Base-by-base conservation (phyloP, 1,140 invertebrate species). In the Melanaphis sacchari region DNA sequence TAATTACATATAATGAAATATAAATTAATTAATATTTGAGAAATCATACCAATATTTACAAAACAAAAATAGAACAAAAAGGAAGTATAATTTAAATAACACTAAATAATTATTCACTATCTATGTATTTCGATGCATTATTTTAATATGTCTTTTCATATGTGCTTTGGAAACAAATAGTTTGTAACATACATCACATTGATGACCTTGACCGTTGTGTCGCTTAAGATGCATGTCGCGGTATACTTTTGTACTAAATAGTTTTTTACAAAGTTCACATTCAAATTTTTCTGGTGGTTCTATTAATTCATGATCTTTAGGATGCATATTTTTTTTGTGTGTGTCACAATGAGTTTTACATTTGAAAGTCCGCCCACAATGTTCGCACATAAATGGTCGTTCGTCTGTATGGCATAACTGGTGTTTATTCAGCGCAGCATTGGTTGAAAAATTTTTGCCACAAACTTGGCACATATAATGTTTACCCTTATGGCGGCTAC, bases 331-430 rank as follows among this genome's bases (percentile, higher is more conserved):
- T 31, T 93, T 93, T 49, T 40, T 93, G 15, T 93, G 91, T 0
- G 91, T 93, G n/a, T 93, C 91, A 54, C 91, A 93, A 41, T 93
- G 91, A 54, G 91, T 94, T 54, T 93, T 92, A n/a, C 90, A 94
- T n/a, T 94, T 94, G 94, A 97, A 97, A 4, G 96, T 96, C 94
- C 97, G 96, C 0, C 96, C 96, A 94, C 97, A 97, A 40, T 96
- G 95, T 66, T 96, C 96, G 94, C 97, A 97, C 82, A 96, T 96
- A 94, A 96, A 97, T 26, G 96, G 97, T 93, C 97, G 96, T 93
- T 97, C 97, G 0, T 97, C 97, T 0, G 97, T 97, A 94, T 97
- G 97, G 24, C 95, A 95, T 21, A 95, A 94, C 41, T 95, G 94
- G 93, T 96, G 95, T 82, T 95, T 95, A 59, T 95, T 96, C n/a